phyloP scores from a whole-genome alignment of 2,888 invertebrate genomes.

The Cosmorhoe ocellata region DNA sequence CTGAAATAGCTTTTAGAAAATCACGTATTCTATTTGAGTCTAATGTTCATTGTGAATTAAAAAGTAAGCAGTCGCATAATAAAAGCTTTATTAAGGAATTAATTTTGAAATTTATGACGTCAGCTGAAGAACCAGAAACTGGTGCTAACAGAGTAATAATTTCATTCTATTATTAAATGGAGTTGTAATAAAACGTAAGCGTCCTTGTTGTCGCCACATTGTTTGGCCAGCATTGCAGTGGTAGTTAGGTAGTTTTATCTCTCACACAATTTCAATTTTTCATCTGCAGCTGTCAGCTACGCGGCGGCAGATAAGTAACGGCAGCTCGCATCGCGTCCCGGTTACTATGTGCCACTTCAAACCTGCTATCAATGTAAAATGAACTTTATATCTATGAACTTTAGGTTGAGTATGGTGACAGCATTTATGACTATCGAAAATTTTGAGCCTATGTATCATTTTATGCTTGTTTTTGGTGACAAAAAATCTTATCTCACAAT shows the following conservation, averaged over 20 bases:
- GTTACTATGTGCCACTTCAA: slow-evolving; percentile 36
- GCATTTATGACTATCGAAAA: too few species aligned
- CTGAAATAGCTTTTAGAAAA: not conserved
- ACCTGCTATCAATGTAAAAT: not conserved
- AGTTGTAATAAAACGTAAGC: slow-evolving; percentile 34
- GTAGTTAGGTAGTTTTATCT: slow-evolving; percentile 81
- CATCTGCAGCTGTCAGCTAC: slow-evolving; percentile 81
- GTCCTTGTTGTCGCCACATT: slow-evolving; percentile 62
- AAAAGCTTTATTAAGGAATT: too few species aligned
- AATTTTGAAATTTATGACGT: too few species aligned
- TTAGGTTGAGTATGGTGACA: not conserved
- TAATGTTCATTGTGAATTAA: too few species aligned
- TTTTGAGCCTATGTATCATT: too few species aligned
- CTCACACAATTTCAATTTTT: slow-evolving; percentile 83
- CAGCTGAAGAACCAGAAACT: not conserved
- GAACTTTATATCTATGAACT: slow-evolving; percentile 14
- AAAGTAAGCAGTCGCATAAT: too few species aligned
- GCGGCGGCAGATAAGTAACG: slow-evolving; percentile 79
- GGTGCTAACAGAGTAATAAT: slow-evolving; percentile 16
- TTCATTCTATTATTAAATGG: slow-evolving; percentile 26
- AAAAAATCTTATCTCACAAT: too few species aligned
- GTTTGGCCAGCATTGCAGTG: slow-evolving; percentile 65
- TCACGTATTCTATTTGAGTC: too few species aligned
- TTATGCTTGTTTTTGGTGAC: too few species aligned
- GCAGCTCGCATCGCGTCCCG: slow-evolving; percentile 67